phyloP scores from a whole-genome alignment of 1,140 invertebrate species.

The Streblospio benedicti region DNA sequence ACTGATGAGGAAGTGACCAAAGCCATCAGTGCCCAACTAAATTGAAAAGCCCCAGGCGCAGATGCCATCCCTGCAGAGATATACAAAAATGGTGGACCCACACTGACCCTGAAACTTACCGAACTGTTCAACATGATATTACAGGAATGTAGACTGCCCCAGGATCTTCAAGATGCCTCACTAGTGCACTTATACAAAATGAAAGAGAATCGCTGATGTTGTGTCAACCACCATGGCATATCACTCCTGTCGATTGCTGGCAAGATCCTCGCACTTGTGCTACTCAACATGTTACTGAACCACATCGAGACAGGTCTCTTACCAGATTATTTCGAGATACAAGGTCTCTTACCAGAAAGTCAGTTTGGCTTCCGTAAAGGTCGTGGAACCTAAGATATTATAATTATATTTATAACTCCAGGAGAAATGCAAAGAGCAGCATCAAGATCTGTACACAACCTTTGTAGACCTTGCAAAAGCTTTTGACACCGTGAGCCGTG shows the following conservation, averaged over 20 bases:
- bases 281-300: too few species aligned
- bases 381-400: slow-evolving; percentile 19
- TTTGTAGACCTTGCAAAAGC: slow-evolving; percentile 26
- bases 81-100: not conserved
- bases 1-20: too few species aligned
- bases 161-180: slow-evolving; percentile 19
- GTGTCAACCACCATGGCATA: too few species aligned
- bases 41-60: too few species aligned
- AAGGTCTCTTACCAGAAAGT: slow-evolving; percentile 17
- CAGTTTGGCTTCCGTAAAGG: slow-evolving; percentile 20
- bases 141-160: not conserved
- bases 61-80: slow-evolving; percentile 11
- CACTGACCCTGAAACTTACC: too few species aligned
- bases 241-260: too few species aligned
- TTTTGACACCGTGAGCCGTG: slow-evolving; percentile 24
- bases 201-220: too few species aligned
- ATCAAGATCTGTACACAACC: slow-evolving; percentile 15
- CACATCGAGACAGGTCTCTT: too few species aligned
- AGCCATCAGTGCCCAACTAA: too few species aligned
- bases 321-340: too few species aligned
- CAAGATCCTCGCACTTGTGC: too few species aligned
- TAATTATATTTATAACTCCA: slow-evolving; percentile 21
- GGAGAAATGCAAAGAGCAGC: slow-evolving; percentile 24
- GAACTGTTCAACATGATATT: not conserved
- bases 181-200: slow-evolving; percentile 19